Conservation (phyloP, 2,797 vertebrate genomes). For the Psittacula derbiana region DNA sequence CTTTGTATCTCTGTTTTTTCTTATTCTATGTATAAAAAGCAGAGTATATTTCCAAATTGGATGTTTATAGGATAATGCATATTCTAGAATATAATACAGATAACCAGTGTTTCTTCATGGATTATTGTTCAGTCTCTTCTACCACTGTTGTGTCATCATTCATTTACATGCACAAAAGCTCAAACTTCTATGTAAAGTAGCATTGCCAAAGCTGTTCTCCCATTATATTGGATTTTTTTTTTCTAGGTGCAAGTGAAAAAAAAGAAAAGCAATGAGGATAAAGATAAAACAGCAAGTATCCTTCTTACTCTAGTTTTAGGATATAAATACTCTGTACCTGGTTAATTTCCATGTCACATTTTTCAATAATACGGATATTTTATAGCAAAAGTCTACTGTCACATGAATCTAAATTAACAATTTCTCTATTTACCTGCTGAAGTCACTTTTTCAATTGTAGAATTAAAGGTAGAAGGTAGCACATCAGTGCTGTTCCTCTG, state of each 20-base stretch:
- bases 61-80: not conserved
- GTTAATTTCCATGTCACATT: not conserved
- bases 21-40: not conserved
- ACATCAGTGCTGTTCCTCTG: not conserved
- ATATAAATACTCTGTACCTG: not conserved
- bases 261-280: conserved; percentile 92
- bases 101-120: not conserved
- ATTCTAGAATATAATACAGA: not conserved
- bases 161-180: not conserved
- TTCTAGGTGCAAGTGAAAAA: conserved; percentile 85
- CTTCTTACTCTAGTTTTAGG: conserved; percentile 1
- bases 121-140: not conserved
- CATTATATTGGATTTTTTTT: not conserved
- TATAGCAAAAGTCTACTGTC: not conserved
- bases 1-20: not conserved
- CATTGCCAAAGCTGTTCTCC: not conserved
- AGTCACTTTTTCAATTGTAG: not conserved
- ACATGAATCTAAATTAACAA: not conserved
- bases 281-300: conserved; percentile 89
- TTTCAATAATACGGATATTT: not conserved
- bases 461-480: not conserved
- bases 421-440: not conserved
- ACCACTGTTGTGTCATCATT: not conserved
- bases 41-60: not conserved
- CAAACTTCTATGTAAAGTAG: not conserved